Evolutionary conservation across 2,888 invertebrate genomes (phyloP).

Genomic region (Notocelia uddmanniana): DNA sequence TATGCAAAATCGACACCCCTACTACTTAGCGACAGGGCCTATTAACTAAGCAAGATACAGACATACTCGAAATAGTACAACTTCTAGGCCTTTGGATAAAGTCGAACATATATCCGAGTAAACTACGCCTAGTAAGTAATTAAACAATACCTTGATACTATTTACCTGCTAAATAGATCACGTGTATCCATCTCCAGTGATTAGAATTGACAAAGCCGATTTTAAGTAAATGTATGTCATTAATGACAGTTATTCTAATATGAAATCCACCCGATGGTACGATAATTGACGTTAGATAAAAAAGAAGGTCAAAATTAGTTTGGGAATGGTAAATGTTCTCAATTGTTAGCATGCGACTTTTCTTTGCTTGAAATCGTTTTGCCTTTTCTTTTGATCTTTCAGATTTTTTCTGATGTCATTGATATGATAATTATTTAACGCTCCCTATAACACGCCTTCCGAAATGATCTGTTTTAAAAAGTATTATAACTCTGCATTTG

Average conservation of each 20-base stretch:
- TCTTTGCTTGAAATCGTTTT: slow-evolving; percentile 17
- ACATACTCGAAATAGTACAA: slow-evolving; percentile 22
- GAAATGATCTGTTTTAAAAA: slow-evolving; percentile 41
- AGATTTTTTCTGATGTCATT: neutral
- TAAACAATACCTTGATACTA: neutral
- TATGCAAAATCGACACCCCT: slow-evolving; percentile 75
- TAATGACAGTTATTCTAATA: neutral
- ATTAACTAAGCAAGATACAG: slow-evolving; percentile 66
- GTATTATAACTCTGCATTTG: slow-evolving; percentile 38
- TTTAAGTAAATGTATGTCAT: neutral
- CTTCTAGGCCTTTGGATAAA: neutral
- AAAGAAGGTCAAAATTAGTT: neutral
- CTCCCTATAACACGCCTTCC: slow-evolving; percentile 29
- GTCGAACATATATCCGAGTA: neutral
- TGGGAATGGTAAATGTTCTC: neutral
- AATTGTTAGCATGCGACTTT: neutral
- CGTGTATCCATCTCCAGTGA: neutral
- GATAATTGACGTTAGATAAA: neutral
- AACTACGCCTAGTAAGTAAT: slow-evolving; percentile 2
- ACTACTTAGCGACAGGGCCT: slow-evolving; percentile 80
- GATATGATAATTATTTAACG: slow-evolving; percentile 16
- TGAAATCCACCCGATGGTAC: neutral
- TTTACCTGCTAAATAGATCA: neutral
- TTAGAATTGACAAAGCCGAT: neutral
- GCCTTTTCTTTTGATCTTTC: slow-evolving; percentile 18